Evolutionary conservation across 2,113 vertebrate species (phyloP).

Genomic region (Pogona vitticeps): DNA sequence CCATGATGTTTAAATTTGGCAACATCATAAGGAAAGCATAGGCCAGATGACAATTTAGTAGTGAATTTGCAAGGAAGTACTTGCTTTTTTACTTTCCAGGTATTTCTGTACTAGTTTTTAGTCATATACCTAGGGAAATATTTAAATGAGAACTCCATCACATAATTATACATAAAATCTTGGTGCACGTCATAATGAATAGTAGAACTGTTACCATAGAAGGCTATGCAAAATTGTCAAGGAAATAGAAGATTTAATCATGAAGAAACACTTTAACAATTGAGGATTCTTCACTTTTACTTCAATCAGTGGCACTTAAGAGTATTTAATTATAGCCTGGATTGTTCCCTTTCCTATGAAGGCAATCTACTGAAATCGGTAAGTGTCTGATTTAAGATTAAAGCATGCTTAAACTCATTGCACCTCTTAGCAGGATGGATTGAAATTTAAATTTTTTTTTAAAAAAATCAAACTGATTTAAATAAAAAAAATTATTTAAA

Average conservation of each 20-base stretch:
- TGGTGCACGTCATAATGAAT: too few relatives aligned
- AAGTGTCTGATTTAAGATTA: too few relatives aligned
- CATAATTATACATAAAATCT: not conserved
- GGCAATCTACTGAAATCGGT: too few relatives aligned
- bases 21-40: not conserved
- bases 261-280: not conserved
- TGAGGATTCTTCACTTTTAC: not conserved
- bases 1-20: not conserved
- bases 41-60: not conserved
- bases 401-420: too few relatives aligned
- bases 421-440: too few relatives aligned
- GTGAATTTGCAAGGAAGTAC: not conserved
- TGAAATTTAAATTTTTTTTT: too few relatives aligned
- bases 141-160: not conserved
- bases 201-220: not conserved
- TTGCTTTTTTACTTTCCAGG: not conserved
- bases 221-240: not conserved
- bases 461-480: too few relatives aligned
- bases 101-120: not conserved
- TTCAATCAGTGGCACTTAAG: not conserved
- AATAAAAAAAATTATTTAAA: too few relatives aligned
- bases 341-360: too few relatives aligned
- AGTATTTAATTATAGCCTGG: not conserved
- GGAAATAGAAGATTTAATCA: too few relatives aligned
- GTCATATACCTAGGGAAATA: not conserved